Base-by-base conservation (phyloP, 2,113 vertebrate species). In the Oncorhynchus tshawytscha region DNA sequence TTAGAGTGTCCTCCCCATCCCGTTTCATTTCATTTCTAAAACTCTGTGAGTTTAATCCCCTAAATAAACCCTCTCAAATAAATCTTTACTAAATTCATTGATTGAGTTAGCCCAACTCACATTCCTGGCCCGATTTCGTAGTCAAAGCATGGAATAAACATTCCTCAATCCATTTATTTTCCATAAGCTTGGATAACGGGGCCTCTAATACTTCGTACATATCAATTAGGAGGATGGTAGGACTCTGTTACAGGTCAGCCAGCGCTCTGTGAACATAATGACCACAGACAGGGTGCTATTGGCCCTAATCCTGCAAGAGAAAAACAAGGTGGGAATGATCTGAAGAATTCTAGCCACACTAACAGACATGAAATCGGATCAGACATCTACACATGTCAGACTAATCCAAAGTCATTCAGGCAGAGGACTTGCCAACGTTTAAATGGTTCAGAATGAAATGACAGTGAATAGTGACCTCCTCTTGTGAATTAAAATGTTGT, bases 21-120 rank as follows among this genome's bases (percentile, higher is more conserved):
- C 89, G 8, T 29, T 34, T 29, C 31, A 83, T 94, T 95, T 94
- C 91, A 92, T 92, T 93, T 91, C 90, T 92, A 92, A 92, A 94
- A 94, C 94, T 91, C 92, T 88, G 90, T 31, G 83, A 24, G 90
- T 20, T 91, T 95, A 95, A 95, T 95, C 94, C 94, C 92, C 90
- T 70, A 94, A 93, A 94, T 93, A 90, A 89, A 90, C 85, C 87
- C 86, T 88, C 93, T 94, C 93, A 94, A 94, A 94, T 88, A 93
- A 90, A 84, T 87, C 92, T 94, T 88, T 84, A 91, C 92, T 93
- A 93, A 94, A 92, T 89, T 90, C 87, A 59, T 90, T 90, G 93
- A 93, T 93, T 86, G 92, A 88, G 86, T 90, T 88, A 84, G 93
- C 85, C 77, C 86, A 91, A 88, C 84, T 87, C 88, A 81, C 80